These are phyloP conservation scores for Callinectes sapidus DNA, from an alignment of 2,888 invertebrate species.

Conservation along the genomic window DNA sequence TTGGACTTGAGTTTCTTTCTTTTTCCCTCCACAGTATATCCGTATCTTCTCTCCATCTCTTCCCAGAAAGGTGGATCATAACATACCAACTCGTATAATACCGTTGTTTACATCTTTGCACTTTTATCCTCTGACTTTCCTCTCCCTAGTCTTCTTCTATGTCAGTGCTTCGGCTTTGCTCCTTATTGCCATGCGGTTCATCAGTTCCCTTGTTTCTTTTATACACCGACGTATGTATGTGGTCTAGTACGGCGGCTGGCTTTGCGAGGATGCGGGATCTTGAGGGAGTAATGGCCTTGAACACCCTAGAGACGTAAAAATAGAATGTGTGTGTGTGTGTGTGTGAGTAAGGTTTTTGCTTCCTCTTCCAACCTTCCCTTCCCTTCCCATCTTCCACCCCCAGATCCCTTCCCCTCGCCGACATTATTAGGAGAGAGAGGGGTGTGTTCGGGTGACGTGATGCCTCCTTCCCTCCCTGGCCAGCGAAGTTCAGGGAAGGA, in stretches of 20 bases:
- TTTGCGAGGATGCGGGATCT: background rate
- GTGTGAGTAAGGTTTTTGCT: background rate
- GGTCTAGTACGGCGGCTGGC: background rate
- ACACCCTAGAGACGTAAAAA: background rate
- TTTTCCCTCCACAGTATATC: background rate
- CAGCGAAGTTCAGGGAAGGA: background rate
- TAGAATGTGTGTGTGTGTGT: background rate
- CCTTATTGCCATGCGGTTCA: background rate
- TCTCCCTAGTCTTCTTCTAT: background rate
- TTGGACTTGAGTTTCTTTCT: background rate
- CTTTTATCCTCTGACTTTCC: background rate
- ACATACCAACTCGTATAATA: too few relatives aligned
- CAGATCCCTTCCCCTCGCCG: background rate
- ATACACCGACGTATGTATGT: background rate
- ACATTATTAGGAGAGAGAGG: too few relatives aligned
- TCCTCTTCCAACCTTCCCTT: background rate
- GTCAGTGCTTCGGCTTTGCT: background rate
- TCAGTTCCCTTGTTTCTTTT: background rate
- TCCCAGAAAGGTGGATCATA: too few relatives aligned
- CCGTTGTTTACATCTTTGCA: background rate
- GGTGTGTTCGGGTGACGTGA: too few relatives aligned
- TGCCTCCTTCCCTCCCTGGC: background rate
- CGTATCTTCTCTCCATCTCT: too few relatives aligned
- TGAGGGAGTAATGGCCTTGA: background rate
- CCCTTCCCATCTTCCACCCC: background rate